Evolutionary conservation across 37 sponge, comb jelly and placozoan genomes (phyloP), one percentile per base, ranked within the genome.

Genomic region (Diacarnus erythraeanus): DNA sequence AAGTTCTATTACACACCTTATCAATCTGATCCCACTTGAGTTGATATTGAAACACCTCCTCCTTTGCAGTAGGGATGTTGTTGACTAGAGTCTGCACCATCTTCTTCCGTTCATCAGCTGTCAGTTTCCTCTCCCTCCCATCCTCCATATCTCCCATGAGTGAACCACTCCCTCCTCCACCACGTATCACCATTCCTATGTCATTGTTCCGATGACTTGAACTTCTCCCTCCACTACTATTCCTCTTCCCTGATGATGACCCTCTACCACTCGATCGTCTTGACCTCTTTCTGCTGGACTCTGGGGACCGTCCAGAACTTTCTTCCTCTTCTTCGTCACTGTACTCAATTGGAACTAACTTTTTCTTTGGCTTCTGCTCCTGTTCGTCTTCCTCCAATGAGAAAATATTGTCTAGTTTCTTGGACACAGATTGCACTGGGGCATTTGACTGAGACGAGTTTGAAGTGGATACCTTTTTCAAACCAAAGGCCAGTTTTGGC

Each of bases 11-110:
- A 47, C 26, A 10, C 2, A 96, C 97, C 84, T 89, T 64, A 68
- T 98, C 99, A 25, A 98, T 81, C 25, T 82, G 72, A 3, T 88
- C 89, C 99, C 99, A 98, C 77, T 91, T 90, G 38, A 98, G 77
- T 0, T 90, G 80, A 43, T 94, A 98, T 17, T 77, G 72, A 63
- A 98, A 98, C 73, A 98, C 88, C 58, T 98, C 94, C 35, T 96
- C 99, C 80, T 88, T 93, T 1, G 51, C 47, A 17, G 99, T 91
- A n/a, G 99, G 99, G 26, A 98, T 95, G 39, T 83, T 87, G 47
- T 89, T 89, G 40, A 98, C 95, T 37, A 98, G 85, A 4, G 70
- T 84, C 64, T 95, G 94, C 38, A 94, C 84, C 66, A 91, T 69
- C 71, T 89, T 93, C 77, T 95, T 95, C 79, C 86, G 88, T 34